Base-by-base conservation (phyloP, 2,888 invertebrate genomes). In the Papilio protenor region DNA sequence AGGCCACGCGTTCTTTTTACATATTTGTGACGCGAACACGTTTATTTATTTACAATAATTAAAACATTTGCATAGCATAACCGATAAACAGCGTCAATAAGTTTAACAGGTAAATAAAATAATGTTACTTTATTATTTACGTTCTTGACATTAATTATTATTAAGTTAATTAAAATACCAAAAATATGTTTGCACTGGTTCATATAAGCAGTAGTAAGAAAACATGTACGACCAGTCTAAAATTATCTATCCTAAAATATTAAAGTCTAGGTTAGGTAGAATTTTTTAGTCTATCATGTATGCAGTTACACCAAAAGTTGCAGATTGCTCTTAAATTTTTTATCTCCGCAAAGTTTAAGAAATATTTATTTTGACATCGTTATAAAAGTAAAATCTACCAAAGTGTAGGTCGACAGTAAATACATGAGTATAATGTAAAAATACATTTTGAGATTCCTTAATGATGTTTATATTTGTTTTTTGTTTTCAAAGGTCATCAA, bases 1-100 rank as follows among this genome's bases (percentile, higher is more conserved):
- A 40, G 45, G 49, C 11, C 66, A 66, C 66, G 11, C 66, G 66
- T 40, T 66, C 66, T 66, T 66, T 64, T 66, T 66, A 40, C 66
- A 66, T 27, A 10, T 40, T 66, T 66, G 11, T 40, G 40, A 40
- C 40, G 16, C n/a, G 14, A 33, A 64, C 27, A 27, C 40, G 66
- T 66, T 66, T 40, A 10, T 66, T 33, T 40, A 2, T 40, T n/a
- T 40, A 33, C n/a, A 66, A 66, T 64, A 64, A 64, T 66, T 40
- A 66, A 66, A n/a, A n/a, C 66, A 40, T 59, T 59, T 59, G 23
- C 18, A 40, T 66, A 40, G 27, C 33, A 8, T 16, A n/a, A n/a
- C n/a, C 18, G 40, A 11, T 40, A 64, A 18, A 40, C 33, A 64
- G n/a, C 10, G 40, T 8, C 21, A 21, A 23, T 21, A 57, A 21